Evolutionary conservation across 2,888 invertebrate species (phyloP).

Genomic region (Coelopa pilipes): DNA sequence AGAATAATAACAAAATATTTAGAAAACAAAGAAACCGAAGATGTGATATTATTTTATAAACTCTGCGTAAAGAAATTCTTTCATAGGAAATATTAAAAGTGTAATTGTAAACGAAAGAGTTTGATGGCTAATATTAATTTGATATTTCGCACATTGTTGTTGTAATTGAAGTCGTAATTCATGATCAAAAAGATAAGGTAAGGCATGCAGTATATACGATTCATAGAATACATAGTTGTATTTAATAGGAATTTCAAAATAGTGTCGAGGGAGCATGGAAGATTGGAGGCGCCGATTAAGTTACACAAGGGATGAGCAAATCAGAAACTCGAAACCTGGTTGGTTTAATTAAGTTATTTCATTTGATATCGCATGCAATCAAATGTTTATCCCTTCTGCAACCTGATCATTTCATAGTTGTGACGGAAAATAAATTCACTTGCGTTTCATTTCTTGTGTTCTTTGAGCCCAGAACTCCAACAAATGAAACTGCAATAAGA

Average conservation of each 20-base stretch:
- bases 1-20: background rate
- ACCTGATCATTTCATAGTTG: constrained; percentile 39
- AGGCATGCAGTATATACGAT: too few species aligned
- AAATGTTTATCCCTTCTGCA: constrained; percentile 45
- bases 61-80: too few species aligned
- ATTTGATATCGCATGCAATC: background rate
- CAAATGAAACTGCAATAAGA: constrained; percentile 44
- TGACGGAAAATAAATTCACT: constrained; percentile 31
- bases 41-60: constrained; percentile 35
- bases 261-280: background rate
- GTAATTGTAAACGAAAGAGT: too few species aligned
- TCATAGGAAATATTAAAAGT: too few species aligned
- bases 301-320: constrained; percentile 53
- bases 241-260: too few species aligned
- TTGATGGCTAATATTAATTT: too few species aligned
- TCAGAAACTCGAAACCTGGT: background rate
- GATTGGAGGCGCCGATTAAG: constrained; percentile 43
- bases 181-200: too few species aligned
- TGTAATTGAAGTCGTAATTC: too few species aligned
- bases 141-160: too few species aligned
- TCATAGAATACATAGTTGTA: too few species aligned
- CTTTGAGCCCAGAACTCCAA: constrained; percentile 53
- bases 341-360: background rate
- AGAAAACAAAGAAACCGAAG: constrained; percentile 19
- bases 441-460: constrained; percentile 50